Base-by-base conservation (phyloP, 2,888 invertebrate genomes). In the Mesorhabditis spiculigera region DNA sequence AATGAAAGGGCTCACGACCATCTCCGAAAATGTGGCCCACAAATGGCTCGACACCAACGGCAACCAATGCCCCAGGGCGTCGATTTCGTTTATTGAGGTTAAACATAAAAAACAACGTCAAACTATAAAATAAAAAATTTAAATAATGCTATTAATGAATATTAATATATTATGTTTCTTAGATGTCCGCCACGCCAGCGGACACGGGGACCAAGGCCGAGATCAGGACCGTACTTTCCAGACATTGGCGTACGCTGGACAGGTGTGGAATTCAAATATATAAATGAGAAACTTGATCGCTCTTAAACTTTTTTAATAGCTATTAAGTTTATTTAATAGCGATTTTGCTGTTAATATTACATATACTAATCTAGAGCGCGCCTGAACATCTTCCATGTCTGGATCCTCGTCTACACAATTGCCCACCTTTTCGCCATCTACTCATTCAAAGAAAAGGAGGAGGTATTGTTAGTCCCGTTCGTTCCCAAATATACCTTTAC, bases 171-270 rank as follows among this genome's bases (percentile, higher is more conserved):
- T 50, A 50, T 50, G 8, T 67, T 67, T 50, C 64, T 61, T 63
- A 68, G 65, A 68, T 68, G 64, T 68, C 63, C 28, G 66, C 41
- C 5, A 69, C 45, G 28, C 16, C 66, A 5, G 65, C 13, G 61
- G 68, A 63, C 28, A 42, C 71, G 64, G 69, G 72, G 66, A 78
- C 78, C 45, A 70, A 74, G 50, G 73, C 74, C 10, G 82, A 84
- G 72, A 82, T 84, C 67, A 79, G 82, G 64, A 74, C 80, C 44
- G 85, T 84, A 13, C 75, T 85, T 13, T 78, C 80, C 5, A 75
- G 81, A 6, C 85, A 85, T 69, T 85, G 85, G 85, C 75, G 81
- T 42, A 75, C 78, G 5, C 72, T 85, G 63, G 85, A 85, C 72
- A 75, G 78, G 41, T 80, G 78, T 10, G 71, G 81, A 6, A 67